Evolutionary conservation across 2,797 vertebrate genomes (phyloP).

Genomic region (Netta rufina): DNA sequence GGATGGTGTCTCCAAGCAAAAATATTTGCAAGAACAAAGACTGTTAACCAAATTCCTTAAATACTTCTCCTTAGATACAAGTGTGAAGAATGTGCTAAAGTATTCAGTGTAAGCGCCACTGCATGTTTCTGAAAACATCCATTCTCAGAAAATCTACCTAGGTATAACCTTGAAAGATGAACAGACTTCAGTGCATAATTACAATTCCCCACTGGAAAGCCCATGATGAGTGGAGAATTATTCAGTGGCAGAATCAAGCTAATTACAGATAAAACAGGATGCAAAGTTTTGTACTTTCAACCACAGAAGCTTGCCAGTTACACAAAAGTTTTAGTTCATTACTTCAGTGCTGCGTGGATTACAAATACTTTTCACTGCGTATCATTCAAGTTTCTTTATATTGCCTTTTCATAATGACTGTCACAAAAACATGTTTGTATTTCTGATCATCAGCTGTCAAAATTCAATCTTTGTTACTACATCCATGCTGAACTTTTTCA

Average conservation of each 20-base stretch:
- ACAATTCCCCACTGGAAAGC: not conserved
- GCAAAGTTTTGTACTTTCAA: not conserved
- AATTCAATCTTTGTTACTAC: not conserved
- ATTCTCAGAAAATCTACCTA: conserved; percentile 56
- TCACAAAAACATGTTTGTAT: not conserved
- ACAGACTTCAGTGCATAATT: not conserved
- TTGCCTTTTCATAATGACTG: not conserved
- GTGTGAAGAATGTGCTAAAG: conserved; percentile 49
- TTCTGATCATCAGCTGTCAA: not conserved
- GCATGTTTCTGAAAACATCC: conserved; percentile 47
- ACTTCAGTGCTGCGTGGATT: not conserved
- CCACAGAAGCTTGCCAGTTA: not conserved
- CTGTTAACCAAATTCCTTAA: conserved; percentile 58
- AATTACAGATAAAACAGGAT: not conserved
- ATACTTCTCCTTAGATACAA: conserved; percentile 60
- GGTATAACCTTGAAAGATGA: conserved; percentile 35
- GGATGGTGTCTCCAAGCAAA: conserved; percentile 41
- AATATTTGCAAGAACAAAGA: conserved; percentile 57
- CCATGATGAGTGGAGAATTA: not conserved
- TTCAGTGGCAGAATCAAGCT: not conserved
- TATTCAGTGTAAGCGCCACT: conserved; percentile 23
- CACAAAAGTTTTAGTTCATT: not conserved
- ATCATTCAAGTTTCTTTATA: not conserved
- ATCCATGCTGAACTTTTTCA: not conserved
- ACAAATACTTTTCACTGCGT: not conserved